phyloP scores from a whole-genome alignment of 2,888 invertebrate species.

The Eucriotettix oculatus region DNA sequence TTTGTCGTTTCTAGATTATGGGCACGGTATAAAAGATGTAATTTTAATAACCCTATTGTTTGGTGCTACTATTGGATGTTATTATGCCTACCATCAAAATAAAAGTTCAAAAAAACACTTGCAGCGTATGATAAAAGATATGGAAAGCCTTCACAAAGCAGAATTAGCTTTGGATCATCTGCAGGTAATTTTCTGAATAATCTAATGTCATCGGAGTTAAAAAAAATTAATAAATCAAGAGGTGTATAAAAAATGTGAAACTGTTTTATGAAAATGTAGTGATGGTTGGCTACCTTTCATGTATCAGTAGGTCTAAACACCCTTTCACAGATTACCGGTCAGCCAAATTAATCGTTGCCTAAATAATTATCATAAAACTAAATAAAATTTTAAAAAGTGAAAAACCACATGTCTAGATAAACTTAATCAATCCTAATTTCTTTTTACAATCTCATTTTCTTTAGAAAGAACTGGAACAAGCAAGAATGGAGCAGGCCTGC shows the following conservation, averaged over 20 bases:
- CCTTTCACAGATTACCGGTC: no score
- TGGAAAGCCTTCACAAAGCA: conserved; percentile 81
- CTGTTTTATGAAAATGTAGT: no score
- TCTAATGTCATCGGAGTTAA: no score
- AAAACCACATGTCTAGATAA: no score
- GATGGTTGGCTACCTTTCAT: no score
- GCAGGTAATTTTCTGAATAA: conserved; percentile 33
- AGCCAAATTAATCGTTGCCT: no score
- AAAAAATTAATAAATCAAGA: no score
- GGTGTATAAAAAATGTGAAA: no score
- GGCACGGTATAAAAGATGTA: conserved; percentile 72
- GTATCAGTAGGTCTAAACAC: no score
- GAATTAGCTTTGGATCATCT: conserved; percentile 74
- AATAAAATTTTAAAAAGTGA: no score
- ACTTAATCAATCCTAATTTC: no score
- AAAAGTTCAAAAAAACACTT: conserved; percentile 74
- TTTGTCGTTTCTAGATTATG: background rate
- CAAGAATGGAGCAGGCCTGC: conserved; percentile 68
- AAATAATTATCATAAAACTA: no score
- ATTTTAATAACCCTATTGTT: conserved; percentile 67
- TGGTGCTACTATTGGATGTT: conserved; percentile 73
- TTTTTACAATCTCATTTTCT: background rate
- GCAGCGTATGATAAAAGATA: conserved; percentile 81
- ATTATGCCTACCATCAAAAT: conserved; percentile 84
- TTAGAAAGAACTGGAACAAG: conserved; percentile 55